Evolutionary conservation across 2,797 vertebrate species (phyloP), one percentile per base, ranked within the genome.

Genomic region (Melanotaenia pygmaea): DNA sequence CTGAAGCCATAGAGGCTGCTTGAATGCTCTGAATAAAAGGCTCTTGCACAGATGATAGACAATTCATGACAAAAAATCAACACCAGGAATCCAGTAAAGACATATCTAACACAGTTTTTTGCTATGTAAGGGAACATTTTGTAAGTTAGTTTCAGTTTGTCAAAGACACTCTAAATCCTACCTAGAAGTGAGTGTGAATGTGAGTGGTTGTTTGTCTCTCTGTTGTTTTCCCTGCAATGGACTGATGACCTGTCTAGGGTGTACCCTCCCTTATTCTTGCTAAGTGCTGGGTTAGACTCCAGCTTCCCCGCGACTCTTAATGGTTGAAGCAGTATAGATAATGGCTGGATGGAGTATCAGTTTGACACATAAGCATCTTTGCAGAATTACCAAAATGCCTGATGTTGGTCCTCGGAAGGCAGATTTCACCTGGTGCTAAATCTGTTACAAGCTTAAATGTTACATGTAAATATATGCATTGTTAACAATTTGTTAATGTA

Each of bases 1-100:
- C 40, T 58, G 22, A 57, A 78, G 22, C 54, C 64, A 51, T 43
- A 38, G 30, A 66, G 24, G 18, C 32, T 47, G 34, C n/a, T n/a
- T 24, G 45, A 40, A 51, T 51, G 7, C n/a, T n/a, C 18, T 50
- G 58, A 26, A 57, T 4, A n/a, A 22, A 51, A 66, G 38, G 4
- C 38, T 40, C 22, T 38, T 22, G 38, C 38, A 50, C 24, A 34
- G 20, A 77, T 56, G 32, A 50, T 38, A 20, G 38, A 56, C 13
- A n/a, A 13, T 20, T 59, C 30, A 34, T 59, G 13, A 32, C 45
- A 56, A 28, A 28, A 57, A 47, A 53, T 62, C 18, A 64, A 60
- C 22, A 43, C 12, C 34, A 60, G 43, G 4, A 20, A n/a, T 37
- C 35, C 51, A 56, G 14, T 5, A 2, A 13, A n/a, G n/a, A 43